These are phyloP conservation scores for Mionectes olivaceus DNA, from an alignment of 2,797 vertebrate genomes.

Conservation along the genomic window DNA sequence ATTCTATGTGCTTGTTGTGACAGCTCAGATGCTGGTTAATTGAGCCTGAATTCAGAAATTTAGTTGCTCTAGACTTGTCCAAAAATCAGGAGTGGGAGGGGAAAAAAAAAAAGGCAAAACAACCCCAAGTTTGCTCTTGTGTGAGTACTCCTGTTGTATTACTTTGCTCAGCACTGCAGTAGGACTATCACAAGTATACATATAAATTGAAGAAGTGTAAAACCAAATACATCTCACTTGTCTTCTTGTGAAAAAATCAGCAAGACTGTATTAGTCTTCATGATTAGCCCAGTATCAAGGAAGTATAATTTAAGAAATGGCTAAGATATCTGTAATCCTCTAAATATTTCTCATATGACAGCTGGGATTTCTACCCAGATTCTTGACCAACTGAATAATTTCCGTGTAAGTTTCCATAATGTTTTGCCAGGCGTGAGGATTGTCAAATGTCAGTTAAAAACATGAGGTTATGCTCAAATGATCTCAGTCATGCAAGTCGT, in stretches of 20 bases:
- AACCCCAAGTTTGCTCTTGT: neutral
- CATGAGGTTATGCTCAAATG: neutral
- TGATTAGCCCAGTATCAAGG: neutral
- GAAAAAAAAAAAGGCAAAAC: neutral
- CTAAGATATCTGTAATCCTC: neutral
- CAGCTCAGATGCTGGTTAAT: neutral
- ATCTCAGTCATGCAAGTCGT: neutral
- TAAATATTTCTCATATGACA: neutral
- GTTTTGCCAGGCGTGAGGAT: neutral
- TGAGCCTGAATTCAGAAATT: neutral
- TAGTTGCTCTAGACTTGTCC: neutral
- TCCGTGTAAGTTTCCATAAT: neutral
- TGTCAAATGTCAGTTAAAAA: conserved; percentile 13
- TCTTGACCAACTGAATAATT: conserved; percentile 8
- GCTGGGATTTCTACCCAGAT: neutral
- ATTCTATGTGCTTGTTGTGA: neutral
- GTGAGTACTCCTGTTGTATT: neutral
- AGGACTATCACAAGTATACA: neutral
- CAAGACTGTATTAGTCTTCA: neutral
- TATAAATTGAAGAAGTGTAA: neutral
- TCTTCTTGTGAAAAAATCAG: neutral
- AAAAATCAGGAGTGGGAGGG: rapidly evolving
- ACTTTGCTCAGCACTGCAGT: neutral
- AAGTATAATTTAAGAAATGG: neutral
- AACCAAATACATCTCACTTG: neutral